Conservation (phyloP, 2,113 vertebrate species). For the Talpa occidentalis region DNA sequence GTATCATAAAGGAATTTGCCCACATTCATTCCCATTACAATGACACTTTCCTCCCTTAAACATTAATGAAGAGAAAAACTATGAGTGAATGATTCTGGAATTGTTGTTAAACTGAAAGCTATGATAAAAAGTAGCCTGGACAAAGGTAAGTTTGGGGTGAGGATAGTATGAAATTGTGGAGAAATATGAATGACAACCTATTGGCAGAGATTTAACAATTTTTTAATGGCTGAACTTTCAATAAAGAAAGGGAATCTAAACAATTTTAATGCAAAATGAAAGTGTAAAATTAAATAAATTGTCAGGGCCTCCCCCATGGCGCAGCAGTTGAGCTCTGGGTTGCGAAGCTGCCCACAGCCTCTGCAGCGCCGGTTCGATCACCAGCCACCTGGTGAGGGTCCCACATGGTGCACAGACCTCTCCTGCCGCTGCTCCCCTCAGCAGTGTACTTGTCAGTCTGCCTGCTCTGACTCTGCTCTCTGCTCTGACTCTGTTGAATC, state of each 20-base stretch:
- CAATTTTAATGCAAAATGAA: neutral
- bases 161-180: neutral
- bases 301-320: too few species aligned
- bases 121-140: neutral
- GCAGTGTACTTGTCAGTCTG: too few species aligned
- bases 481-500: too few species aligned
- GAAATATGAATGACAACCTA: neutral
- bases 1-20: neutral
- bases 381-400: too few species aligned
- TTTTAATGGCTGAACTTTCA: neutral
- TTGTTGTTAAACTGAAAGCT: neutral
- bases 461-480: too few species aligned
- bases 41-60: neutral
- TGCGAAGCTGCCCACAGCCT: too few species aligned
- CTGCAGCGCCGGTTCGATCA: too few species aligned
- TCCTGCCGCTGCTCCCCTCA: too few species aligned
- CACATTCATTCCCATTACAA: neutral
- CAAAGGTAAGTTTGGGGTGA: neutral
- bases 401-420: too few species aligned
- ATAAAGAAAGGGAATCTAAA: neutral
- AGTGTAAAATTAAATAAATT: slow-evolving; percentile 30
- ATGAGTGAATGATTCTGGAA: neutral
- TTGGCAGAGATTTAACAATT: neutral
- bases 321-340: too few species aligned
- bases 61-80: neutral